Evolutionary conservation across 2,113 vertebrate genomes (phyloP).

Genomic region (Rhinogobius similis): DNA sequence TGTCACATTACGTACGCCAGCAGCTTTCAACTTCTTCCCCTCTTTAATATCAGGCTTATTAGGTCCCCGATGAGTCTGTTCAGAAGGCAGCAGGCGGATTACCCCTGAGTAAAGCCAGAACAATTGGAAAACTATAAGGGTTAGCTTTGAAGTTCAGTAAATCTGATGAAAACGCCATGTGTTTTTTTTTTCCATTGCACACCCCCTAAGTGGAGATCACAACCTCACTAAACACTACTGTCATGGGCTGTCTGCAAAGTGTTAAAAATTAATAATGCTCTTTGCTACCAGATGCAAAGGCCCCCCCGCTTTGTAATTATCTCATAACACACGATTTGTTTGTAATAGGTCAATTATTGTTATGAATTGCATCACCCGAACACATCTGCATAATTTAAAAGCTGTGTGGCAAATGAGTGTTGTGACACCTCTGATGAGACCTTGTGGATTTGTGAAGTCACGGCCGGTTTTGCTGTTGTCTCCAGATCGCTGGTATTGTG

Average conservation of each 20-base stretch:
- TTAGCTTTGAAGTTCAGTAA: constrained; percentile 45
- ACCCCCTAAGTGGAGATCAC: not conserved
- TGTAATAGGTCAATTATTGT: constrained; percentile 2
- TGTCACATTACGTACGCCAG: not conserved
- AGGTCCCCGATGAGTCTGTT: constrained; percentile 22
- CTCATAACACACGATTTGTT: not conserved
- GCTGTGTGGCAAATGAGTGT: not conserved
- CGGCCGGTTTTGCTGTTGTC: constrained; percentile 43
- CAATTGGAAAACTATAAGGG: constrained; percentile 37
- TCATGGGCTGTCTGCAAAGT: constrained; percentile 10
- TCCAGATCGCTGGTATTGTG: constrained; percentile 78
- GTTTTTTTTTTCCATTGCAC: constrained; percentile 26
- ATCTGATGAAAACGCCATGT: constrained; percentile 24
- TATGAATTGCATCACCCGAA: not conserved
- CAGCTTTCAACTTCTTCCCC: not conserved
- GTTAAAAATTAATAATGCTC: constrained; percentile 10
- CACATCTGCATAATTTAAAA: constrained; percentile 10
- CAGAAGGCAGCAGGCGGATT: constrained; percentile 34
- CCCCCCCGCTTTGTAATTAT: not conserved
- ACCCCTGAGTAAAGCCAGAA: constrained; percentile 44
- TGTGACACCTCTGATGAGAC: constrained; percentile 7
- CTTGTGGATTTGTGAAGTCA: constrained; percentile 33
- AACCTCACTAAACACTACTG: constrained; percentile 14
- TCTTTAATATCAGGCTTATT: constrained; percentile 16
- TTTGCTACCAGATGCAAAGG: not conserved